Conservation (phyloP, 2,113 vertebrate genomes). For the Platysternon megacephalum region DNA sequence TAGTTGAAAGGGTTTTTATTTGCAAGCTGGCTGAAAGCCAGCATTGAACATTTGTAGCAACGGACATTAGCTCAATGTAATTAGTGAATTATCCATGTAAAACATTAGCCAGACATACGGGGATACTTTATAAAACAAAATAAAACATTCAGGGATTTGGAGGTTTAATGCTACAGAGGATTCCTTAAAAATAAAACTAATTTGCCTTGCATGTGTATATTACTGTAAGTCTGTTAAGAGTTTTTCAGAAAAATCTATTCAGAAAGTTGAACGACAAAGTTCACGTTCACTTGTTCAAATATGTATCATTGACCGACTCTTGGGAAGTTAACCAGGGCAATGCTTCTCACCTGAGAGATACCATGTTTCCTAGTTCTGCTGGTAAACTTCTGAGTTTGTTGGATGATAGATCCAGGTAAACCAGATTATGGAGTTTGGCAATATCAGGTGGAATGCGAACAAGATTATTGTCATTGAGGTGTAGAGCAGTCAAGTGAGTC, state of each 20-base stretch:
- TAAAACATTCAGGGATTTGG: background rate
- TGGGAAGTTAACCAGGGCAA: accelerated
- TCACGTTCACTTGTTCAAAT: accelerated
- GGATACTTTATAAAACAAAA: background rate
- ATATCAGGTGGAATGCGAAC: conserved; percentile 98
- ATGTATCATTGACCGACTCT: accelerated
- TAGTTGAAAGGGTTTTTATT: background rate
- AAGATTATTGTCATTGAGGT: conserved; percentile 98
- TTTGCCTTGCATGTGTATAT: background rate
- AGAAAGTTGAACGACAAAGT: background rate
- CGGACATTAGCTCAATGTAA: background rate
- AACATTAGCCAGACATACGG: background rate
- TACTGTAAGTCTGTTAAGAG: background rate
- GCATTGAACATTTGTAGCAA: background rate
- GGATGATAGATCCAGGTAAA: conserved; percentile 98
- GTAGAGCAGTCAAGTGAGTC: conserved; percentile 96
- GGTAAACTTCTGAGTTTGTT: conserved; percentile 99
- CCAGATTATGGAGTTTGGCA: conserved; percentile 96
- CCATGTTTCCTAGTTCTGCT: conserved; percentile 99
- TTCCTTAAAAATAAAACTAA: background rate
- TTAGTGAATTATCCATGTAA: background rate
- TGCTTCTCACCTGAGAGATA: conserved; percentile 94
- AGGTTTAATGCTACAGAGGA: background rate
- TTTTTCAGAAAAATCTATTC: background rate
- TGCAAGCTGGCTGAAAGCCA: background rate